Evolutionary conservation across 1,140 invertebrate species (phyloP), one percentile per base, ranked within the genome.

Genomic region (Episyrphus balteatus): DNA sequence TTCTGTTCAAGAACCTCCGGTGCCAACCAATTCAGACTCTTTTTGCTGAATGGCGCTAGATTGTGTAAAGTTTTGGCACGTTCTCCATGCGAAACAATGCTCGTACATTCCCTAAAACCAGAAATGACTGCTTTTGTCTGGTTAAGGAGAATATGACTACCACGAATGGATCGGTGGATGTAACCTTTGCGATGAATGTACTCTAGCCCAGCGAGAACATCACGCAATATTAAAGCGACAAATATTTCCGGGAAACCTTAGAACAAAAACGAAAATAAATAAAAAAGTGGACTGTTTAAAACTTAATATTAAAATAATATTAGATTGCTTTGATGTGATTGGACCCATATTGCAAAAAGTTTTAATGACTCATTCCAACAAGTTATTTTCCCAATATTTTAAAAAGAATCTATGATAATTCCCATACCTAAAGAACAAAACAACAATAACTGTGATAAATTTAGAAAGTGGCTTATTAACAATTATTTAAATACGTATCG

Each of bases 1-100:
- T 93, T 92, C 81, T 92, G 89, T 73, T 89, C 82, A 18, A 94
- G 70, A n/a, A 94, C 67, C 71, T 95, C 92, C 15, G 91, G 91
- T 62, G 88, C 89, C 2, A 90, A 73, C 87, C 88, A 93, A 65
- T 88, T 88, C 2, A 93, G 65, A 61, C 86, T 84, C 30, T 78
- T 70, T 46, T 78, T 73, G 33, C 78, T 80, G 21, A 78, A 76
- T 1, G 75, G 69, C 6, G 88, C 87, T 64, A 88, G 84, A 46
- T 78, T 79, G 69, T 87, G 85, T 13, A 92, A 72, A 13, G 71
- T 75, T 44, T 68, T 75, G 52, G 81, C 75, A 67, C 81, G 77
- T 56, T 75, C 75, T 2, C 88, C 88, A 59, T 83, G 75, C 39
- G 79, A 69, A 46, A 88, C 70, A 55, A 87, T 76, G 31, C 75